Conservation (phyloP, 2,888 invertebrate species). For the Malachius bipustulatus region DNA sequence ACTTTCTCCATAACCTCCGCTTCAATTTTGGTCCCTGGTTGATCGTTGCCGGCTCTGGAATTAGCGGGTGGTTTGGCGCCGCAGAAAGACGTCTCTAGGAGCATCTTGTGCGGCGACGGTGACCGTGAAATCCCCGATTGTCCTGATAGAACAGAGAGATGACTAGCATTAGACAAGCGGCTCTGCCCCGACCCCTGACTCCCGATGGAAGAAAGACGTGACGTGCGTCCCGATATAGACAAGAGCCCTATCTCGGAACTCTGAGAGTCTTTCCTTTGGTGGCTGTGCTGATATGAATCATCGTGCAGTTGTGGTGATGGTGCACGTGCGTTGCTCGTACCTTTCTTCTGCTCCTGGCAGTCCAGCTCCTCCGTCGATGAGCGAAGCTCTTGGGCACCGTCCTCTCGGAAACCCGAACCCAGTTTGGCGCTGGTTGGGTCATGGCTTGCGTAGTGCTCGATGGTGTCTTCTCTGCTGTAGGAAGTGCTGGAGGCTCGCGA, state of each 20-base stretch:
- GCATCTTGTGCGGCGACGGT: constrained; percentile 83
- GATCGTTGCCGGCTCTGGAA: constrained; percentile 21
- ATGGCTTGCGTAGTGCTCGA: constrained; percentile 47
- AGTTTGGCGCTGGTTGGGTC: constrained; percentile 33
- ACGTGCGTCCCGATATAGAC: constrained; percentile 66
- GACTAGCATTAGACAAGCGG: constrained; percentile 42
- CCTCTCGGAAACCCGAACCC: constrained; percentile 38
- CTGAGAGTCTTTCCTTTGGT: constrained; percentile 40
- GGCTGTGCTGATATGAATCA: constrained; percentile 26
- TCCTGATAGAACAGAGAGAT: constrained; percentile 44
- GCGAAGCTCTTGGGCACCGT: constrained; percentile 73
- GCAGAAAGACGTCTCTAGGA: constrained; percentile 83
- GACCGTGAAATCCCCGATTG: constrained; percentile 51
- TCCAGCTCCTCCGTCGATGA: constrained; percentile 83
- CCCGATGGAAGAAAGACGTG: constrained; percentile 70
- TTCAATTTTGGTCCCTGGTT: constrained; percentile 30
- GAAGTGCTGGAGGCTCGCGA: constrained; percentile 81
- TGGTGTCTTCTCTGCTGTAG: constrained; percentile 70
- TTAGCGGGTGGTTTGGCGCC: constrained; percentile 59
- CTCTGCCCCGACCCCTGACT: constrained; percentile 50
- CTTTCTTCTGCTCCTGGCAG: constrained; percentile 53
- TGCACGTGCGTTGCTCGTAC: constrained; percentile 29
- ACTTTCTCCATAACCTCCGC: constrained; percentile 44
- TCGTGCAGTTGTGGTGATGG: constrained; percentile 29
- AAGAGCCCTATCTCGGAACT: constrained; percentile 67